phyloP scores from a whole-genome alignment of 2,113 vertebrate species.

The Corydoras sp. region DNA sequence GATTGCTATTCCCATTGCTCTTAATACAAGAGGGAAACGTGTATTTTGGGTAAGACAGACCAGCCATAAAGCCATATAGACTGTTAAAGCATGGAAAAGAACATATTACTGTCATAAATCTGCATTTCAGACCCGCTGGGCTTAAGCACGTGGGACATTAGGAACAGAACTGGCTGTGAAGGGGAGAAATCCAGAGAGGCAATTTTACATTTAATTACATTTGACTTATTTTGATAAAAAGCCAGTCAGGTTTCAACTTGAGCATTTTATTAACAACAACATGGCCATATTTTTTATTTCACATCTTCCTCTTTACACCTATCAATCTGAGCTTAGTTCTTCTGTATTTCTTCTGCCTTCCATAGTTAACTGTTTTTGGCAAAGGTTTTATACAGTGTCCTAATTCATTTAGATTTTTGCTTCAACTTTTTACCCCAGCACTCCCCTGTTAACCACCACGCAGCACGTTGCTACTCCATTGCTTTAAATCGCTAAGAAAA shows the following conservation, averaged over 20 bases:
- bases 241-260: conserved; percentile 42
- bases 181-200: conserved; percentile 48
- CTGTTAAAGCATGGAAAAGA: conserved; percentile 68
- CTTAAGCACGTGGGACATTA: conserved; percentile 54
- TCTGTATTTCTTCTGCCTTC: conserved; percentile 23
- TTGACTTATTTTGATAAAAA: conserved; percentile 52
- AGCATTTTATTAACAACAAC: conserved; percentile 49
- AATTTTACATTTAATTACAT: conserved; percentile 40
- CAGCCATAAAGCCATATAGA: conserved; percentile 59
- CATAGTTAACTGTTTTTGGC: neutral
- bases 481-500: neutral
- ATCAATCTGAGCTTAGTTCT: conserved; percentile 12
- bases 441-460: neutral
- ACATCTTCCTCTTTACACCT: conserved; percentile 24
- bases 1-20: conserved; percentile 64
- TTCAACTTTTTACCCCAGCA: neutral
- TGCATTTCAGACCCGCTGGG: conserved; percentile 61
- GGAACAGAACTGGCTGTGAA: conserved; percentile 50
- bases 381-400: neutral
- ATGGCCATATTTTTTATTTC: conserved; percentile 41
- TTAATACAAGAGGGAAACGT: conserved; percentile 66
- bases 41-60: conserved; percentile 66
- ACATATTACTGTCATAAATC: conserved; percentile 73
- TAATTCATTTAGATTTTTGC: neutral
- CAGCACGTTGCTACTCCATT: no score